Evolutionary conservation across 2,797 vertebrate genomes (phyloP).

Genomic region (Spinus pinus): DNA sequence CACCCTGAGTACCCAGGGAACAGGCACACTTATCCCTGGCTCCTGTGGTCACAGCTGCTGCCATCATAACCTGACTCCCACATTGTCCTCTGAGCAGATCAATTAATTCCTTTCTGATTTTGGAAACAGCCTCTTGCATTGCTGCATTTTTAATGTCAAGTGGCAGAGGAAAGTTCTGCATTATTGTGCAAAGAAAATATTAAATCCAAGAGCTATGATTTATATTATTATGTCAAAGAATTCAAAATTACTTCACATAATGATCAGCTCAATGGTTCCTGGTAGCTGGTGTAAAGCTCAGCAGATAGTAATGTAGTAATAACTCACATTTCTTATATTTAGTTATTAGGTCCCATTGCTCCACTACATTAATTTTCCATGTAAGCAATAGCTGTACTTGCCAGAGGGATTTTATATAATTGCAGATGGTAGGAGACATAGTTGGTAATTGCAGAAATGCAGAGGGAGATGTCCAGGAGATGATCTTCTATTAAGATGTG

Average conservation of each 20-base stretch:
- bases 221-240: slow-evolving; percentile 5
- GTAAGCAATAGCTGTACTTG: slow-evolving; percentile 54
- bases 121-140: background rate
- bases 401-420: slow-evolving; percentile 47
- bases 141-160: slow-evolving; percentile 25
- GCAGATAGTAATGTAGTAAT: background rate
- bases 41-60: background rate
- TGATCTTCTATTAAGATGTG: slow-evolving; percentile 55
- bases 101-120: background rate
- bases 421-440: slow-evolving; percentile 36
- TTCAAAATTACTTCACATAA: slow-evolving; percentile 22
- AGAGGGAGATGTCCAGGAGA: slow-evolving; percentile 57
- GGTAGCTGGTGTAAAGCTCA: slow-evolving; percentile 29
- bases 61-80: background rate
- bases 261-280: slow-evolving; percentile 5
- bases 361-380: slow-evolving; percentile 56
- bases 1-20: background rate
- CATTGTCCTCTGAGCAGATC: background rate
- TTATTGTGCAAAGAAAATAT: slow-evolving; percentile 9
- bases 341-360: slow-evolving; percentile 45
- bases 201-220: slow-evolving; percentile 4
- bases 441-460: slow-evolving; percentile 56
- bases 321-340: slow-evolving; percentile 44
- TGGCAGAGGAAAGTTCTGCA: background rate
- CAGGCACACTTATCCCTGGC: background rate